Evolutionary conservation across 2,888 invertebrate species (phyloP).

Genomic region (Apamea anceps): DNA sequence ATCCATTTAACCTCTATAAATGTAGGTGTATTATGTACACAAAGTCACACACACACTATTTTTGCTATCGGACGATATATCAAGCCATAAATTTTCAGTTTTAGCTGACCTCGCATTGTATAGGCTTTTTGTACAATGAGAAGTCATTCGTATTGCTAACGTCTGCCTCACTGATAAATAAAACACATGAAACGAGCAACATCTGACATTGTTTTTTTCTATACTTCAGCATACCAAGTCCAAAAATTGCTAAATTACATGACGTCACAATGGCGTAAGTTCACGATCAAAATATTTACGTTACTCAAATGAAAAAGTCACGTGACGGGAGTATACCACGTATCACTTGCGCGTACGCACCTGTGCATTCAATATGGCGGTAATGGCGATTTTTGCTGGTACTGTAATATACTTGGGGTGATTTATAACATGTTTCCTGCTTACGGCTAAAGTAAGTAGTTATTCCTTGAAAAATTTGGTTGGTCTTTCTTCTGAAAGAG

Average conservation of each 20-base stretch:
- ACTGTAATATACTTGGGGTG: conserved; percentile 59
- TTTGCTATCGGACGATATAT: not conserved
- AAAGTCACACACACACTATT: not conserved
- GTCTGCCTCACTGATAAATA: not conserved
- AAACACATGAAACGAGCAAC: not conserved
- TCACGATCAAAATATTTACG: conserved; percentile 39
- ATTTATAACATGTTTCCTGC: conserved; percentile 67
- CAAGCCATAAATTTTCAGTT: not conserved
- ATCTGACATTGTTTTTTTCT: not conserved
- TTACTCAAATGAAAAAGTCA: conserved; percentile 40
- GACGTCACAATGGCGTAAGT: conserved; percentile 34
- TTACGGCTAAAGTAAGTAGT: conserved; percentile 23
- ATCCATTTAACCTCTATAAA: not conserved
- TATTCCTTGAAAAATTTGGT: conserved; percentile 40
- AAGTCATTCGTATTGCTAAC: not conserved
- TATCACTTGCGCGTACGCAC: conserved; percentile 59
- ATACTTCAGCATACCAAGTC: not conserved
- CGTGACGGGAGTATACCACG: conserved; percentile 35
- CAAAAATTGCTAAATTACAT: conserved; percentile 6
- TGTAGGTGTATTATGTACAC: not conserved
- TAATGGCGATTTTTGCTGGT: conserved; percentile 66
- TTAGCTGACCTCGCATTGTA: not conserved
- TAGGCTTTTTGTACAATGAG: not conserved
- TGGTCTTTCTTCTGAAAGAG: conserved; percentile 9
- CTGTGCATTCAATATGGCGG: conserved; percentile 61